These are phyloP conservation scores for Platichthys stellatus DNA, from an alignment of 2,113 vertebrate genomes.

Conservation along the genomic window DNA sequence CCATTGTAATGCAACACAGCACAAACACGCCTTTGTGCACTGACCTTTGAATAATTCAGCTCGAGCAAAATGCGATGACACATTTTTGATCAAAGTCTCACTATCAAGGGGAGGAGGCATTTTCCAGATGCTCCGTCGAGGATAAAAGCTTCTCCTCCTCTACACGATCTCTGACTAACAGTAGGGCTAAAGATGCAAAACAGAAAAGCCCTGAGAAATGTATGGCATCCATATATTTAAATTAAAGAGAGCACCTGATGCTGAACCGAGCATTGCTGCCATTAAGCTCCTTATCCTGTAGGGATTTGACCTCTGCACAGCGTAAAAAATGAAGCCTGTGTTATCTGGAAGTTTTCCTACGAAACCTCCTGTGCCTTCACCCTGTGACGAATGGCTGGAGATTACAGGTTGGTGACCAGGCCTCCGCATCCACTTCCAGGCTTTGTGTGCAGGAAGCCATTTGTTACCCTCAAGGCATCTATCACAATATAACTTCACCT, in stretches of 20 bases:
- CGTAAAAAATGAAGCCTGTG: conserved; percentile 47
- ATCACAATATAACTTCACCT: conserved; percentile 73
- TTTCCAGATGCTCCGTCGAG: conserved; percentile 53
- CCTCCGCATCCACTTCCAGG: conserved; percentile 62
- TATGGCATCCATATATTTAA: conserved; percentile 43
- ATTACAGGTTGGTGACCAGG: conserved; percentile 75
- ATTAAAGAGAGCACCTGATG: conserved; percentile 37
- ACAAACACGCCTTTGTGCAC: conserved; percentile 75
- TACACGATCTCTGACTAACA: conserved; percentile 43
- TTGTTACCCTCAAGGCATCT: conserved; percentile 71
- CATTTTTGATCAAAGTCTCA: conserved; percentile 78
- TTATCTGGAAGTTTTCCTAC: conserved; percentile 62
- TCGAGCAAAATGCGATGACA: conserved; percentile 74
- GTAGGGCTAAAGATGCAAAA: conserved; percentile 35
- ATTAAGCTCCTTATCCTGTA: conserved; percentile 33
- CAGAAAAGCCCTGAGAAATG: conserved; percentile 52
- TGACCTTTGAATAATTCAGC: conserved; percentile 82
- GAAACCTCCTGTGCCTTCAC: conserved; percentile 56
- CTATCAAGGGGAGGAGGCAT: conserved; percentile 67
- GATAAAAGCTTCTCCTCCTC: conserved; percentile 57
- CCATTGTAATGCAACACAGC: conserved; percentile 73
- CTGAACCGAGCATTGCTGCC: conserved; percentile 28
- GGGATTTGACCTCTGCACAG: conserved; percentile 54
- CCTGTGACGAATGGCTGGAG: conserved; percentile 67
- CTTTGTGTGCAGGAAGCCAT: conserved; percentile 75